These are phyloP conservation scores for Eospalax fontanierii DNA, from an alignment of 2,797 vertebrate genomes.

Conservation along the genomic window DNA sequence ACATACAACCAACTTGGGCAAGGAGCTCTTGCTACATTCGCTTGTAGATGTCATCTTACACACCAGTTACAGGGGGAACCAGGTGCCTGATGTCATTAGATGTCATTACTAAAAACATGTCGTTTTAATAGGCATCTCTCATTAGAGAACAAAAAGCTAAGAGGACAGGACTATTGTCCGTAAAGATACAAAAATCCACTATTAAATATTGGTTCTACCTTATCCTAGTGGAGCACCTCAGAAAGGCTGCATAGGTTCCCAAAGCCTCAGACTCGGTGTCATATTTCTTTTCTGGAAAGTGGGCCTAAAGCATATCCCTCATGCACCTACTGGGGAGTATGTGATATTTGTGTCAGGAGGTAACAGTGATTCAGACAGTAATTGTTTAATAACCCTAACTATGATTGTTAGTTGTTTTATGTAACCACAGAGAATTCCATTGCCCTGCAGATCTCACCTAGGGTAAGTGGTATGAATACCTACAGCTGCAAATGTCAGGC, in stretches of 20 bases:
- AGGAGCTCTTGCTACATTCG: not conserved
- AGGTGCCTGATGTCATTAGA: not conserved
- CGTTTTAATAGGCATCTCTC: not conserved
- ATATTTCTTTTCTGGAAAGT: not conserved
- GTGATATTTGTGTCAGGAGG: not conserved
- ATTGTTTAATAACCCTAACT: not conserved
- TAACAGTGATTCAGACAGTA: not conserved
- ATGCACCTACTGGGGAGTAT: not conserved
- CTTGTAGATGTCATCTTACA: not conserved
- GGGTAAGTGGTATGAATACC: not conserved
- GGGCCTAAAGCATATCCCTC: not conserved
- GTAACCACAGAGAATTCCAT: not conserved
- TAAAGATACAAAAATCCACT: not conserved
- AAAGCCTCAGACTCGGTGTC: not conserved
- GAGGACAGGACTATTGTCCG: not conserved
- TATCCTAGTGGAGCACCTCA: not conserved
- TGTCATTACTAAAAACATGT: constrained; percentile 12
- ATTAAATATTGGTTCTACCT: not conserved
- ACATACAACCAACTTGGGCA: not conserved
- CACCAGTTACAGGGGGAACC: not conserved
- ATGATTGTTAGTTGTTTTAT: not conserved
- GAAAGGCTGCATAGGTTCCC: not conserved
- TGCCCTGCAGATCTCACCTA: not conserved
- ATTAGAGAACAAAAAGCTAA: not conserved
- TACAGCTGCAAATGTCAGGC: not conserved